These are phyloP conservation scores for Fulica atra DNA, from an alignment of 2,113 vertebrate species.

Conservation along the genomic window DNA sequence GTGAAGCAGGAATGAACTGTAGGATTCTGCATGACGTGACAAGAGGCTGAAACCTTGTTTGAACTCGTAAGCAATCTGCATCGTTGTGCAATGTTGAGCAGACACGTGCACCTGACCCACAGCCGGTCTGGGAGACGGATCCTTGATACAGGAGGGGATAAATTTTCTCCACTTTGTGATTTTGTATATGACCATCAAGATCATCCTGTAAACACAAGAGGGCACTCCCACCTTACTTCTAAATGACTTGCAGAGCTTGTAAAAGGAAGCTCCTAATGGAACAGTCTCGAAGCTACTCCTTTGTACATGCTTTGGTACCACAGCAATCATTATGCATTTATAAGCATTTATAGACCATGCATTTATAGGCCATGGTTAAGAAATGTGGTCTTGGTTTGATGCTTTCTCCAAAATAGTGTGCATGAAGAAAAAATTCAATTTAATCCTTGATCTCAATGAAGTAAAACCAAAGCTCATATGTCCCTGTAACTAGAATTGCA, in stretches of 20 bases:
- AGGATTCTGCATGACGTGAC: not conserved
- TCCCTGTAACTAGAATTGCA: not conserved
- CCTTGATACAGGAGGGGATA: not conserved
- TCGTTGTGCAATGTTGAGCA: not conserved
- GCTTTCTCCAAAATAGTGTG: not conserved
- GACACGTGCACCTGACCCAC: not conserved
- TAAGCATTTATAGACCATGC: not conserved
- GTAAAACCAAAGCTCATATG: not conserved
- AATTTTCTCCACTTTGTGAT: not conserved
- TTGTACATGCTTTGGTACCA: not conserved
- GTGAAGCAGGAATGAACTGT: not conserved
- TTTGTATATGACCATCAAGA: not conserved
- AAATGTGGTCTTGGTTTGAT: not conserved
- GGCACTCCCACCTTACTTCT: constrained; percentile 62
- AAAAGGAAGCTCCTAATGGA: not conserved
- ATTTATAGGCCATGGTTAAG: not conserved
- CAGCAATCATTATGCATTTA: not conserved
- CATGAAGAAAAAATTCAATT: not conserved
- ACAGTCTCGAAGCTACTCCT: not conserved
- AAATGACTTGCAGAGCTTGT: not conserved
- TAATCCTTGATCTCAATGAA: not conserved
- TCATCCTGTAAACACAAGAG: constrained; percentile 67
- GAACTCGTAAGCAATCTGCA: fast-evolving
- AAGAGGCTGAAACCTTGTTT: not conserved
- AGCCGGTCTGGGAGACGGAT: not conserved